Percentiles rank a stretch among this genome's conserved stretches.
Evolutionary conservation across 1,140 invertebrate species (phyloP).

Genomic region (Cotesia chilonis): DNA sequence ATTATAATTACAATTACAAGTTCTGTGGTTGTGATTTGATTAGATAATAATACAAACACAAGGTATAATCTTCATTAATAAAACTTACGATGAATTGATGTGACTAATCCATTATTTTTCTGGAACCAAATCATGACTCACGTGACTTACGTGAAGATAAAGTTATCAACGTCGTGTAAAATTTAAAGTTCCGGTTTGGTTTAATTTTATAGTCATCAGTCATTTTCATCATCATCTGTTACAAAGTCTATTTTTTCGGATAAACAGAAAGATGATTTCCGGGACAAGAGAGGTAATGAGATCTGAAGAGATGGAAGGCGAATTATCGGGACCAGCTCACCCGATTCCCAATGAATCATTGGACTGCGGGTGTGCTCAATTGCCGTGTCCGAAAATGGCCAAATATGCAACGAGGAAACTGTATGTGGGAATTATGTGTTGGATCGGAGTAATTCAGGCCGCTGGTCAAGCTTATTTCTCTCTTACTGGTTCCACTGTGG

Average conservation of each 20-base stretch:
- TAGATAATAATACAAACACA: neutral
- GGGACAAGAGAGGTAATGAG: constrained; percentile 53
- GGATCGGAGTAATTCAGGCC: constrained; percentile 67
- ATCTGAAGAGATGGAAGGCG: constrained; percentile 55
- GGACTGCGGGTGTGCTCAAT: constrained; percentile 70
- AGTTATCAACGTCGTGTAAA: constrained; percentile 7
- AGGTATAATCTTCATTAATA: neutral
- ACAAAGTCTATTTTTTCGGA: neutral
- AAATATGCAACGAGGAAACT: constrained; percentile 68
- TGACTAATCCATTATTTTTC: neutral
- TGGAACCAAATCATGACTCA: constrained; percentile 5
- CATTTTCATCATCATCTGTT: neutral
- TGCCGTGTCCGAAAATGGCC: constrained; percentile 68
- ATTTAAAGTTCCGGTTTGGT: neutral
- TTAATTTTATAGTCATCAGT: neutral
- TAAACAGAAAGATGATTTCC: constrained; percentile 48
- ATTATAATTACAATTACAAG: neutral
- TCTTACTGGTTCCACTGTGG: constrained; percentile 67
- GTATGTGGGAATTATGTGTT: constrained; percentile 66
- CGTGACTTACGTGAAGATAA: constrained; percentile 1
- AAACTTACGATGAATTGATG: neutral
- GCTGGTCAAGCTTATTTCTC: constrained; percentile 68
- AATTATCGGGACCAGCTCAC: constrained; percentile 62
- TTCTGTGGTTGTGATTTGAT: neutral
- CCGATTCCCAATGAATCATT: constrained; percentile 63